Evolutionary conservation across 1,140 invertebrate genomes (phyloP).

Genomic region (Camponotus vicinus): DNA sequence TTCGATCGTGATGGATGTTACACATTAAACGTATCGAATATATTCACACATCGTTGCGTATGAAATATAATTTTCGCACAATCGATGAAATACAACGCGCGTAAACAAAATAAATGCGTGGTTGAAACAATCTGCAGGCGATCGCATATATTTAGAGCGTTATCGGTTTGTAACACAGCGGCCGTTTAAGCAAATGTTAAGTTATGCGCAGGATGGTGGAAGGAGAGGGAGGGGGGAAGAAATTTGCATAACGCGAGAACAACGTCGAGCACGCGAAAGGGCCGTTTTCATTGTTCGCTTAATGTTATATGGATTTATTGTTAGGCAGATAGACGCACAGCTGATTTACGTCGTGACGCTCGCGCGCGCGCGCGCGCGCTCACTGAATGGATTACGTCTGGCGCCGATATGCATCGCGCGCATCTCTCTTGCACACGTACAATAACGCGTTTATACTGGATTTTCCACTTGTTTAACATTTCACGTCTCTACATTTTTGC

Average conservation of each 20-base stretch:
- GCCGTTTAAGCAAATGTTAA: slow-evolving; percentile 66
- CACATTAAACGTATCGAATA: not conserved
- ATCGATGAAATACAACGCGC: not conserved
- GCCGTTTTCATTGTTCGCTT: slow-evolving; percentile 43
- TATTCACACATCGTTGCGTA: too few species aligned
- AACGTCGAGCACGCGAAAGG: slow-evolving; percentile 55
- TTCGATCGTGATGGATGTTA: not conserved
- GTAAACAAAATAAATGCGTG: not conserved
- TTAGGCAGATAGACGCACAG: slow-evolving; percentile 30
- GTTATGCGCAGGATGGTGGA: slow-evolving; percentile 14
- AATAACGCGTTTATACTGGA: not conserved
- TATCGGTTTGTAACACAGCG: slow-evolving; percentile 66
- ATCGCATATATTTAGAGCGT: slow-evolving; percentile 60
- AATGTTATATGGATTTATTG: slow-evolving; percentile 47
- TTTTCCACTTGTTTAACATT: slow-evolving; percentile 50
- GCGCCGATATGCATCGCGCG: slow-evolving; percentile 7
- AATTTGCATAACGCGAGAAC: slow-evolving; percentile 66
- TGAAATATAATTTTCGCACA: not conserved
- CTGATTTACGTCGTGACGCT: slow-evolving; percentile 7
- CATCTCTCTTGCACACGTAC: not conserved
- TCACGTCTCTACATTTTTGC: not conserved
- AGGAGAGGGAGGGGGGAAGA: not conserved
- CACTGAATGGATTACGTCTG: slow-evolving; percentile 12
- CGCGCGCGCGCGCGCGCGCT: not conserved
- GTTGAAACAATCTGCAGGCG: not conserved